These are phyloP conservation scores for Euproctis similis DNA, from an alignment of 2,888 invertebrate species.

Conservation along the genomic window DNA sequence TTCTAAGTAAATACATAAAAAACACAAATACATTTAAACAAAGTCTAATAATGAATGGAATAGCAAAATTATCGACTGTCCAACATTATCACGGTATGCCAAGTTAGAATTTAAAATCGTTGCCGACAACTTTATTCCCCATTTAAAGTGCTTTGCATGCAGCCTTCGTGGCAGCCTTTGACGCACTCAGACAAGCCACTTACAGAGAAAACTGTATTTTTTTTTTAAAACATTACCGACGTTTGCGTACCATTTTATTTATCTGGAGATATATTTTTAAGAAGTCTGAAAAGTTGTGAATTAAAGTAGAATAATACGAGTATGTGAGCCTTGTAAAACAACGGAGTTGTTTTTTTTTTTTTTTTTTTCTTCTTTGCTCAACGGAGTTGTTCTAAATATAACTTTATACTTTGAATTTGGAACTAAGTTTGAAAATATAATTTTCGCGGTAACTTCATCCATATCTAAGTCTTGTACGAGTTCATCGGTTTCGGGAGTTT, in stretches of 20 bases:
- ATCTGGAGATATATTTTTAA: slow-evolving; percentile 23
- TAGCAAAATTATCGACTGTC: slow-evolving; percentile 30
- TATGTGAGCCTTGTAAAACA: no score
- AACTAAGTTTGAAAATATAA: no score
- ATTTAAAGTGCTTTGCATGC: slow-evolving; percentile 44
- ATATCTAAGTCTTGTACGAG: no score
- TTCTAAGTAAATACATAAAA: background rate
- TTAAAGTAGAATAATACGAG: slow-evolving; percentile 21
- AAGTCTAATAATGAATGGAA: slow-evolving; percentile 9
- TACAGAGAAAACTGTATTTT: slow-evolving; percentile 50
- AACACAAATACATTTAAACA: background rate
- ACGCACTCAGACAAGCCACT: slow-evolving; percentile 57
- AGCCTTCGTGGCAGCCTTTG: slow-evolving; percentile 46
- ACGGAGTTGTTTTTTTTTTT: no score
- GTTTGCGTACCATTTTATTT: slow-evolving; percentile 34
- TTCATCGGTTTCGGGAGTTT: no score
- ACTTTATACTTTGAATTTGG: no score
- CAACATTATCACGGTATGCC: slow-evolving; percentile 32
- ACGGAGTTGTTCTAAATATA: no score
- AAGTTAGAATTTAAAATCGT: slow-evolving; percentile 43
- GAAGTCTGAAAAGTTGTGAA: slow-evolving; percentile 37
- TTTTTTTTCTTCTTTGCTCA: no score
- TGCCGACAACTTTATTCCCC: slow-evolving; percentile 36
- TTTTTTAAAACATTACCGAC: slow-evolving; percentile 33
- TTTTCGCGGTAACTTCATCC: no score